Base-by-base conservation (phyloP, 2,113 vertebrate species). In the Bettongia penicillata region DNA sequence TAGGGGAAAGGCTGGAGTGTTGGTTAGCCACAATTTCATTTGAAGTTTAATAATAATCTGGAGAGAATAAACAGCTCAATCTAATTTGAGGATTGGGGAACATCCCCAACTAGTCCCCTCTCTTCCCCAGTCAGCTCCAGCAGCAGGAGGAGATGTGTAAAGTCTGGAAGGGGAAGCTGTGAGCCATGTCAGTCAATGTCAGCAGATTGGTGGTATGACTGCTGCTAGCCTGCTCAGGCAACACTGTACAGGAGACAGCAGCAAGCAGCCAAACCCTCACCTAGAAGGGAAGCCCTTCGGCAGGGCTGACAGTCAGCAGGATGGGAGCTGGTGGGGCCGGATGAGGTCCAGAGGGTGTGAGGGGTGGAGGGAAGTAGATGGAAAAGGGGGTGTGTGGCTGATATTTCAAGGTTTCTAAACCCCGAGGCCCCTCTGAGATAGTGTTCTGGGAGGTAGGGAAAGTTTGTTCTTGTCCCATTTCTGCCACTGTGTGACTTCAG, bases 1-100 rank as follows among this genome's bases (percentile, higher is more conserved):
- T 95, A 96, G n/a, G 95, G 91, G 51, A 92, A 25, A 8, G 93
- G 6, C 22, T 90, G 92, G 55, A 22, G 50, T 51, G 95, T 95
- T 55, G 91, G 51, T 19, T 90, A 48, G 57, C 49, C 31, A 95
- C 52, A 10, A 3, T 12, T n/a, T 51, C 37, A 91, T 91, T 94
- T n/a, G 92, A 50, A 93, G 47, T 47, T 55, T 96, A n/a, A 92
- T 52, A 77, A 90, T 51, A 51, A 93, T 22, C 97, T 97, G 94
- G 98, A 28, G 96, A 96, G 28, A 52, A 51, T 50, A 50, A 90
- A 48, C 24, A 93, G 28, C 61, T 68, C 89, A 49, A 96, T 98
- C 93, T 98, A 98, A 99, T 98, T 99, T 99, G 98, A 95, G 89
- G 52, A 77, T 14, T 2, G 8, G 51, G 96, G 97, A 98, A 98